Percentiles rank a stretch among this genome's conserved stretches.
phyloP scores from a whole-genome alignment of 2,113 vertebrate genomes.

The Oreochromis spilurus region DNA sequence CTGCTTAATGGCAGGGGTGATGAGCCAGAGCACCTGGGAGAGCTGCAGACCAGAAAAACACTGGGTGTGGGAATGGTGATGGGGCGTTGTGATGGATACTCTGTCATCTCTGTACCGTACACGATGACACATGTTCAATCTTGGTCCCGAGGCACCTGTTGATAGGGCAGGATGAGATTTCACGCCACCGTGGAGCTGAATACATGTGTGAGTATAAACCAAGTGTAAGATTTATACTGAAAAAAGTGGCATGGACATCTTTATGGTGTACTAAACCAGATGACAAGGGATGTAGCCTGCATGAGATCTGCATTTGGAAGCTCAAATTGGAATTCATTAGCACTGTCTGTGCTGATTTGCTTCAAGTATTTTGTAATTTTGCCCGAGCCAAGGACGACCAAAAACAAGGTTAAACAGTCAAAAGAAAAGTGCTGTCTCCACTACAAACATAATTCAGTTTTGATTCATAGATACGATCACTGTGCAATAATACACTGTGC shows the following conservation, averaged over 20 bases:
- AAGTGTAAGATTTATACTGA: background rate
- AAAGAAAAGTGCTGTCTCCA: background rate
- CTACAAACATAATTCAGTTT: background rate
- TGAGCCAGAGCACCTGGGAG: conserved; percentile 38
- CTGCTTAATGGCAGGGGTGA: conserved; percentile 7
- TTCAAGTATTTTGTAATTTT: background rate
- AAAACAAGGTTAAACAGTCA: background rate
- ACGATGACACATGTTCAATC: conserved; percentile 39
- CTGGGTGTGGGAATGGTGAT: background rate
- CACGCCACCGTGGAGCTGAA: background rate
- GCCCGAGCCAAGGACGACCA: background rate
- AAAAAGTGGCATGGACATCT: background rate
- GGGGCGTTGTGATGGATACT: conserved; percentile 35
- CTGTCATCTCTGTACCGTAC: conserved; percentile 17
- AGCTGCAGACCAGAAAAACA: background rate
- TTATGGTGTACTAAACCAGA: background rate
- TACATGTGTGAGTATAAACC: background rate
- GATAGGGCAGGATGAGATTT: conserved; percentile 30
- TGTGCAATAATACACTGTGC: background rate
- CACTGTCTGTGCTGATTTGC: background rate
- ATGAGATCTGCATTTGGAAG: background rate
- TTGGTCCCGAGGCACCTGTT: conserved; percentile 47
- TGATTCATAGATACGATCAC: background rate
- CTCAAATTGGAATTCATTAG: background rate
- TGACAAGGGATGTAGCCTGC: background rate